A percentile compares a stretch with the other conserved stretches of the same genome.
phyloP scores from a whole-genome alignment of 2,113 vertebrate species.

The Gnathonemus longibarbis region DNA sequence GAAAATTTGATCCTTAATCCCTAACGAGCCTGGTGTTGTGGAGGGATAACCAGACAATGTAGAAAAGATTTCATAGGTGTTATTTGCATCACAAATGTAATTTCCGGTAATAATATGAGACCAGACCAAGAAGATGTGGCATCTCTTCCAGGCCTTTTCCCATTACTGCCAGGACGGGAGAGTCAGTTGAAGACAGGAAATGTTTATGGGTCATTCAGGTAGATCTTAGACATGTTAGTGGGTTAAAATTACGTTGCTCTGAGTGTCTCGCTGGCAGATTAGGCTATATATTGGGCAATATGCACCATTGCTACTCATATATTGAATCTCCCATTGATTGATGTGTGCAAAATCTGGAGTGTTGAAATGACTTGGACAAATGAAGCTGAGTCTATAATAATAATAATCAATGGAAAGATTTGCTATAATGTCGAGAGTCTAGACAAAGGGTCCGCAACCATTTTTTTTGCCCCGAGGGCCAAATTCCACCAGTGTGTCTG shows the following conservation, averaged over 20 bases:
- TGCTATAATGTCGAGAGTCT: neutral
- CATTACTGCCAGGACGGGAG: neutral
- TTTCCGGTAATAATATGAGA: neutral
- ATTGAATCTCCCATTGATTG: neutral
- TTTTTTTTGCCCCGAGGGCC: neutral
- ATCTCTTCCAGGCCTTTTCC: neutral
- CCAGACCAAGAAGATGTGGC: neutral
- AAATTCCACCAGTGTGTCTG: neutral
- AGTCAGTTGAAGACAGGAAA: neutral
- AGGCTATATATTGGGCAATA: neutral
- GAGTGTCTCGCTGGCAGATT: neutral
- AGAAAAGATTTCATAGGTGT: neutral
- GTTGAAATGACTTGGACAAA: neutral
- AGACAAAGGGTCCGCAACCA: neutral
- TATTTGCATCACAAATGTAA: neutral
- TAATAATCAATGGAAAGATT: neutral
- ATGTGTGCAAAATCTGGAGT: neutral
- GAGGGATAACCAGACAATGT: neutral
- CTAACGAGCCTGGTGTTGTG: neutral
- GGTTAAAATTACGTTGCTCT: conserved; percentile 7
- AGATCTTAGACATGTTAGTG: conserved; percentile 30
- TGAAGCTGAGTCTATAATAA: neutral
- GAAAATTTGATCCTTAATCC: neutral
- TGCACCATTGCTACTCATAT: neutral
- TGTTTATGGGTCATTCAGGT: neutral